phyloP scores from a whole-genome alignment of 2,888 invertebrate species.

The Sphaerophoria taeniata region DNA sequence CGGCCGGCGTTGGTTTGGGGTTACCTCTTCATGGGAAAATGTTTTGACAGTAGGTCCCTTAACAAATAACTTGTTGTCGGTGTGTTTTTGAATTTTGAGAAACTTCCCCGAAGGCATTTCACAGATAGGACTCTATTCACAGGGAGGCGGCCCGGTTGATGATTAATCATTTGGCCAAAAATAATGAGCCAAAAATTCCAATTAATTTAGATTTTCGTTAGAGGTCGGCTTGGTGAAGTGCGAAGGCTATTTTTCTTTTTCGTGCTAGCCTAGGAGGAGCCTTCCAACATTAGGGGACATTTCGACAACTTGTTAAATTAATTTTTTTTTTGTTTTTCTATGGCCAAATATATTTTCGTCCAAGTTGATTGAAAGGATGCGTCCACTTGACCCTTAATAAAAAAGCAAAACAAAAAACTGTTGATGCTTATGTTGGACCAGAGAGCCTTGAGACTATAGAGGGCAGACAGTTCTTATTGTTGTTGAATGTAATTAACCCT shows the following conservation, averaged over 20 bases:
- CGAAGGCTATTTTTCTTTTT: neutral
- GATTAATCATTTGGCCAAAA: constrained; percentile 24
- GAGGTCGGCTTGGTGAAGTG: neutral
- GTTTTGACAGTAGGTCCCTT: neutral
- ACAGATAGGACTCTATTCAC: too few species aligned
- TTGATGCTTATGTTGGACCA: constrained; percentile 34
- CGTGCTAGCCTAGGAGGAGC: too few species aligned
- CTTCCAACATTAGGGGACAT: neutral
- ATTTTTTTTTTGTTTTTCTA: constrained; percentile 24
- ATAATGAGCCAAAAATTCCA: too few species aligned
- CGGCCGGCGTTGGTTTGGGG: too few species aligned
- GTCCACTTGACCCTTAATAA: constrained; percentile 20
- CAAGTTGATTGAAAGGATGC: constrained; percentile 30
- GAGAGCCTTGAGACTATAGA: neutral
- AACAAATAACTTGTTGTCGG: neutral
- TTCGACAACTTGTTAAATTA: constrained; percentile 22
- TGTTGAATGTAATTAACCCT: constrained; percentile 51
- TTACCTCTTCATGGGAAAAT: neutral
- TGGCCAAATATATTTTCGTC: constrained; percentile 22
- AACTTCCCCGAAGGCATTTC: too few species aligned
- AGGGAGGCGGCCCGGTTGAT: neutral
- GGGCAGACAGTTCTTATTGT: constrained; percentile 2
- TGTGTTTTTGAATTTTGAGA: too few species aligned
- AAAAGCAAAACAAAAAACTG: neutral
- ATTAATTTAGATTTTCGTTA: constrained; percentile 22